phyloP scores from a whole-genome alignment of 2,888 invertebrate species.

The Chromoteleia sp. region DNA sequence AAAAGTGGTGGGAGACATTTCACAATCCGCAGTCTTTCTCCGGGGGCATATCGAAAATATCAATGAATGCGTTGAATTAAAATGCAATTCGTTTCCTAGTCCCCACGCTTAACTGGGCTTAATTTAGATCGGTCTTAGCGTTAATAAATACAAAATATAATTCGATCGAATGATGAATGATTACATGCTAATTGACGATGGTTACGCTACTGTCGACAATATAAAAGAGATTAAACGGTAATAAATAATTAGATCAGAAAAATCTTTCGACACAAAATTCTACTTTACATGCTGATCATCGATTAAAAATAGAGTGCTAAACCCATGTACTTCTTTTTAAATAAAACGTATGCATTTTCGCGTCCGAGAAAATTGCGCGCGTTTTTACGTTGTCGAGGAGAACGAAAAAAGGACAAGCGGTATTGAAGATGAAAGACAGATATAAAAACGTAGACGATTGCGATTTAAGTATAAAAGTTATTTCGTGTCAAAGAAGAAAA shows the following conservation, averaged over 20 bases:
- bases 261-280: slow-evolving; percentile 2
- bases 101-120: neutral
- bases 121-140: slow-evolving; percentile 9
- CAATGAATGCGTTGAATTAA: slow-evolving; percentile 2
- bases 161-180: slow-evolving; percentile 17
- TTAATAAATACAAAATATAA: slow-evolving; percentile 32
- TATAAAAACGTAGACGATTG: neutral
- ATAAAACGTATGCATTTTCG: slow-evolving; percentile 29
- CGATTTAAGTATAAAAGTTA: neutral
- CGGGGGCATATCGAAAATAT: neutral
- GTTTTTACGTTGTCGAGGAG: slow-evolving; percentile 5
- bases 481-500: neutral
- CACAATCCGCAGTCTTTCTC: too few relatives aligned
- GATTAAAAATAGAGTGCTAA: slow-evolving; percentile 50
- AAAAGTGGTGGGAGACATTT: too few relatives aligned
- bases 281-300: slow-evolving; percentile 3
- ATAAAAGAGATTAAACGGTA: slow-evolving; percentile 12
- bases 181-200: slow-evolving; percentile 23
- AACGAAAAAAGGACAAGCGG: neutral
- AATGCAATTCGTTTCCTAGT: slow-evolving; percentile 1
- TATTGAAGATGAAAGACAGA: neutral
- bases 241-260: slow-evolving; percentile 18
- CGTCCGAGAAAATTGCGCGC: slow-evolving; percentile 4
- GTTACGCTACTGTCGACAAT: slow-evolving; percentile 21
- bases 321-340: slow-evolving; percentile 61